Conservation (phyloP, 2,113 vertebrate species). For the Megaptera novaeangliae region DNA sequence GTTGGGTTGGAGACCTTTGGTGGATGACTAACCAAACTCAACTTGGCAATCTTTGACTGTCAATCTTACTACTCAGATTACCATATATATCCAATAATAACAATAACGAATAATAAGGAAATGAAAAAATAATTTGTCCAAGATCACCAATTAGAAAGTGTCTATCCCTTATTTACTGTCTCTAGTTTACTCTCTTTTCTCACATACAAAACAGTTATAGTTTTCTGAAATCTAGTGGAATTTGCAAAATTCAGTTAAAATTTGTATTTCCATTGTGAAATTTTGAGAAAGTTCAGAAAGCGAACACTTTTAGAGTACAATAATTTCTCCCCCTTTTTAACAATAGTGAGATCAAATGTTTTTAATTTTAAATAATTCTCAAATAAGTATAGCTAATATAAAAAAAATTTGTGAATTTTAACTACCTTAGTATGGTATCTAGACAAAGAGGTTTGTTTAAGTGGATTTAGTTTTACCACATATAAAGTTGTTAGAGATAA, state of each 20-base stretch:
- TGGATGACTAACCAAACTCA: not conserved
- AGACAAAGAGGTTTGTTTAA: not conserved
- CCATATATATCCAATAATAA: not conserved
- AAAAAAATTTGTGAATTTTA: slow-evolving; percentile 9
- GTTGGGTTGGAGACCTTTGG: not conserved
- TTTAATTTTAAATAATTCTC: slow-evolving; percentile 48
- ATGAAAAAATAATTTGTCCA: not conserved
- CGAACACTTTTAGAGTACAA: not conserved
- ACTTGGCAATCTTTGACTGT: not conserved
- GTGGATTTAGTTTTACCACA: not conserved
- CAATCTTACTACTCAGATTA: not conserved
- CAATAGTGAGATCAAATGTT: not conserved
- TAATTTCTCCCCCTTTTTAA: not conserved
- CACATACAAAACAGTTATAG: not conserved
- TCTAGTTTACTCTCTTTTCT: not conserved
- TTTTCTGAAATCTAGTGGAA: slow-evolving; percentile 32
- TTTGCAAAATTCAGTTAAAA: slow-evolving; percentile 6
- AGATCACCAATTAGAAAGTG: not conserved
- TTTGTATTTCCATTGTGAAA: not conserved
- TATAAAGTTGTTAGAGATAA: not conserved
- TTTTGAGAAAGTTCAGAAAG: not conserved
- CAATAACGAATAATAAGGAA: not conserved
- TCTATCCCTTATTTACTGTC: not conserved
- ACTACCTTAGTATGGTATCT: not conserved
- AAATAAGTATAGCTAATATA: not conserved